Base-by-base conservation (phyloP, 2,888 invertebrate species). In the Colostygia pectinataria region DNA sequence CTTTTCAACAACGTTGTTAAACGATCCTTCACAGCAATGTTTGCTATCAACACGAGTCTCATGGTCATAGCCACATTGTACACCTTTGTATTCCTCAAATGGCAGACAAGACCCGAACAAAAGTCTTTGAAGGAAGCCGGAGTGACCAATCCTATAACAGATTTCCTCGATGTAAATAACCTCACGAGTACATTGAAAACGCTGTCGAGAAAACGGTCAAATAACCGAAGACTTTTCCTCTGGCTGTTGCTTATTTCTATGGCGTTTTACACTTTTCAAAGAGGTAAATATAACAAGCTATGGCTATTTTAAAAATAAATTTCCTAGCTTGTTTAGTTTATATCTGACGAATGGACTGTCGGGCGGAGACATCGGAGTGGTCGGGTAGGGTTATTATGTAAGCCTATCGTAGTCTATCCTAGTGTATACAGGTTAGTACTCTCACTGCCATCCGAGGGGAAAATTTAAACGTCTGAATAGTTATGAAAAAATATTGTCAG, bases 221-320 rank as follows among this genome's bases (percentile, higher is more conserved):
- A 91, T 3, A 90, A 92, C 51, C 83, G 92, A 6, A 91, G 95
- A 55, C 68, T 91, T 23, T 94, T 93, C 58, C 76, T 96, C 2
- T 91, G 93, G 79, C 83, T 95, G 25, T 77, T 96, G n/a, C 90
- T 96, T 7, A 65, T 94, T 6, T 92, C 94, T 10, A 95, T 96
- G 95, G 93, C 92, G 0, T 86, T 95, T 38, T 96, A 96, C 65
- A 95, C 95, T 37, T 96, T 96, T 71, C 96, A 96, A 77, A 91
- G 96, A 71, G 92, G 92, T 92, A 59, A 60, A 67, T 65, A 24
- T 34, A n/a, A n/a, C n/a, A n/a, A n/a, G n/a, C n/a, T n/a, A n/a
- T n/a, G n/a, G n/a, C n/a, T n/a, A n/a, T n/a, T n/a, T n/a, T n/a
- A n/a, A n/a, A n/a, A n/a, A n/a, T n/a, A n/a, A n/a, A n/a, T n/a